phyloP scores from a whole-genome alignment of 1,140 invertebrate genomes.

The Euura lappo region DNA sequence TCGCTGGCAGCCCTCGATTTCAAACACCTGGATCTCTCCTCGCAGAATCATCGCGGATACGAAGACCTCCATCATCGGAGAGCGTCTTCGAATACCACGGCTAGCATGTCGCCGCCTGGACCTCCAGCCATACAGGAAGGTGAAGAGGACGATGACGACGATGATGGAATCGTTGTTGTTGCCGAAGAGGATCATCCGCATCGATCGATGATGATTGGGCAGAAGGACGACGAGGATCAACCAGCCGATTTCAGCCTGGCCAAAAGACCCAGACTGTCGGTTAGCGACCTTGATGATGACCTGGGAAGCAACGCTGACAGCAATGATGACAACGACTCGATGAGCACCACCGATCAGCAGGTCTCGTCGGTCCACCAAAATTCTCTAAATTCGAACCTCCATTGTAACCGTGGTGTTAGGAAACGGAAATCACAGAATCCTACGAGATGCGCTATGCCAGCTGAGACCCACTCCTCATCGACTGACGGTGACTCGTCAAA shows the following conservation, averaged over 20 bases:
- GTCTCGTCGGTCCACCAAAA: conserved; percentile 43
- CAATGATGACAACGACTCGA: conserved; percentile 73
- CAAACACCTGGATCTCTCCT: conserved; percentile 70
- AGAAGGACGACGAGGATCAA: conserved; percentile 54
- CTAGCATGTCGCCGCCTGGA: conserved; percentile 26
- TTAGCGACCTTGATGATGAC: conserved; percentile 71
- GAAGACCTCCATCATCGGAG: conserved; percentile 56
- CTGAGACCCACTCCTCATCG: conserved; percentile 65
- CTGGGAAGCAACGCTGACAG: conserved; percentile 72
- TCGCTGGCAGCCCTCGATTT: conserved; percentile 69
- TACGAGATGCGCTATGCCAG: conserved; percentile 76
- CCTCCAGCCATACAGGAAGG: conserved; percentile 38
- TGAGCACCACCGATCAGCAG: conserved; percentile 53
- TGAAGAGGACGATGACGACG: conserved; percentile 65
- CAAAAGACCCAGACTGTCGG: conserved; percentile 66
- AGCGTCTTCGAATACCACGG: conserved; percentile 39
- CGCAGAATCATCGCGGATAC: conserved; percentile 49
- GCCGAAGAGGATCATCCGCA: conserved; percentile 43
- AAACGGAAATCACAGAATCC: conserved; percentile 94
- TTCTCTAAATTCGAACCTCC: conserved; percentile 40
- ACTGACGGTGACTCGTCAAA: conserved; percentile 72
- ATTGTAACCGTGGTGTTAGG: conserved; percentile 59
- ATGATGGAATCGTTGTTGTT: conserved; percentile 56
- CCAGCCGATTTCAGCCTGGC: conserved; percentile 73
- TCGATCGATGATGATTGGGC: conserved; percentile 38